A percentile compares a stretch with the other conserved stretches of the same genome.
Conservation (phyloP, 2,797 vertebrate species). For the Fratercula arctica region DNA sequence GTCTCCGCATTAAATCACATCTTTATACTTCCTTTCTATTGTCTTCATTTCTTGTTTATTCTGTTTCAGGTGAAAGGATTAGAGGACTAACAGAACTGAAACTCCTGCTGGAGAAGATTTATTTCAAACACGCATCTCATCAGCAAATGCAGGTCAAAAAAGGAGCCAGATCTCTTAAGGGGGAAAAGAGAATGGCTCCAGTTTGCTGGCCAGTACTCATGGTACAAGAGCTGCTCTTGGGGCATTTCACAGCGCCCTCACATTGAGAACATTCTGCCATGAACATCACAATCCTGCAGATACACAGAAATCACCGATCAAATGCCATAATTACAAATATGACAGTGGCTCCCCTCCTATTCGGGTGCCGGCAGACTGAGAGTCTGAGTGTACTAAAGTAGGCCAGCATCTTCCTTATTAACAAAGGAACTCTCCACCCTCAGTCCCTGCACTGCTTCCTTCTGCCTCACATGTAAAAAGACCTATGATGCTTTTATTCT, state of each 20-base stretch:
- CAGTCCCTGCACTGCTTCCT: neutral
- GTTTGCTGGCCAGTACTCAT: neutral
- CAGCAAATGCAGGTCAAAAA: conserved; percentile 1
- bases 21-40: neutral
- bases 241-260: neutral
- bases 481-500: neutral
- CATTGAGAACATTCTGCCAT: neutral
- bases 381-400: neutral
- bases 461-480: neutral
- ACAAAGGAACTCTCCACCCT: neutral
- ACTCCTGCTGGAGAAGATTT: neutral
- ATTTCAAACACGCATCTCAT: neutral
- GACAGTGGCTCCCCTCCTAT: neutral
- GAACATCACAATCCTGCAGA: neutral
- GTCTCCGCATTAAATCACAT: neutral
- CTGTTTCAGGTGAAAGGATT: neutral
- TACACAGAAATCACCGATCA: neutral
- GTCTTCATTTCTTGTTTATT: neutral
- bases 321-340: neutral
- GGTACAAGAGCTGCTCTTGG: neutral
- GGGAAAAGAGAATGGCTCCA: neutral
- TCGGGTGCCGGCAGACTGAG: neutral
- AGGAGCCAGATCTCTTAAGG: neutral
- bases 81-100: neutral
- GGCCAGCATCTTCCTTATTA: conserved; percentile 11